Conservation (phyloP, 35 echinoderm and acorn worm species). For the Amphiura filiformis region DNA sequence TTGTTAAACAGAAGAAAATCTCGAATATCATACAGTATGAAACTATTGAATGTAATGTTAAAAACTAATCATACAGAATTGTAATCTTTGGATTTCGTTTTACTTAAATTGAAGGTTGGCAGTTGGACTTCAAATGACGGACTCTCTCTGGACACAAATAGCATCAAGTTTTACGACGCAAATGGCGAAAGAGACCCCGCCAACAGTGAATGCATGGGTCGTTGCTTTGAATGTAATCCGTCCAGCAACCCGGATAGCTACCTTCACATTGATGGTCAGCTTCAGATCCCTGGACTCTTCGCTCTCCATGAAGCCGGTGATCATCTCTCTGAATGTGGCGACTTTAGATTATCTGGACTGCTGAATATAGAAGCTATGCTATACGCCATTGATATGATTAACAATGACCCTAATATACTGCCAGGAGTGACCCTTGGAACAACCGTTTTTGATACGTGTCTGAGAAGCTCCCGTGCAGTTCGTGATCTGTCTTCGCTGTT, state of each 20-base stretch:
- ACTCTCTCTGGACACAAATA: not conserved
- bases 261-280: slow-evolving; percentile 29
- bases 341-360: slow-evolving; percentile 37
- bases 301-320: slow-evolving; percentile 51
- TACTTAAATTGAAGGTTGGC: no score
- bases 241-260: not conserved
- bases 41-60: no score
- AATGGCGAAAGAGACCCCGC: not conserved
- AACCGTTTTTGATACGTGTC: slow-evolving; percentile 73
- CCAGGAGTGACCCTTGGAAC: slow-evolving; percentile 62
- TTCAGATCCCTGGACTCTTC: slow-evolving; percentile 78
- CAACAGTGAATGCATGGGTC: slow-evolving; percentile 46
- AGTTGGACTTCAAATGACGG: slow-evolving; percentile 49
- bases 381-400: slow-evolving; percentile 78
- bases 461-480: slow-evolving; percentile 37
- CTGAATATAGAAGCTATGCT: slow-evolving; percentile 83
- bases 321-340: slow-evolving; percentile 59
- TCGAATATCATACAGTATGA: no score
- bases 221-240: slow-evolving; percentile 67
- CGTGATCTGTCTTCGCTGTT: slow-evolving; percentile 48
- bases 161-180: slow-evolving; percentile 20
- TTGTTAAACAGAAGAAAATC: no score
- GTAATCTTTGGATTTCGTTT: no score
- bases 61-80: no score
- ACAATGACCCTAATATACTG: slow-evolving; percentile 52